Conservation (phyloP, 1,140 invertebrate genomes). For the Eueides isabella region DNA sequence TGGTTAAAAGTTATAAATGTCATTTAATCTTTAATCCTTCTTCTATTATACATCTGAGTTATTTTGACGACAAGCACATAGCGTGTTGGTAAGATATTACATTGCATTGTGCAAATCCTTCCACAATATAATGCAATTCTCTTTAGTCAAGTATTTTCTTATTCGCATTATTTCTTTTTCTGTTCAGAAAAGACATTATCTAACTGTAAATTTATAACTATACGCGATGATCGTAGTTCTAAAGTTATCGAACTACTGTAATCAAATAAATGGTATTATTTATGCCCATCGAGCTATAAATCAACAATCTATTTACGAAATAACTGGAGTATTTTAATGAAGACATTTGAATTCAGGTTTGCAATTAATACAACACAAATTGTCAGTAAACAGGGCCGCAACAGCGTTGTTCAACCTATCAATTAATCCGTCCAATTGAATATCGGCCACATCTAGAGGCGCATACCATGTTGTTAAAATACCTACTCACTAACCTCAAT, state of each 20-base stretch:
- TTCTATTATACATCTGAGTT: no score
- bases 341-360: constrained; percentile 18
- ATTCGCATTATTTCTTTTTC: no score
- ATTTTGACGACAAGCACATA: no score
- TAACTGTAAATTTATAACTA: no score
- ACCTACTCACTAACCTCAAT: constrained; percentile 33
- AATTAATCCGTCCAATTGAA: constrained; percentile 69
- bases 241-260: no score
- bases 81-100: no score
- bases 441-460: constrained; percentile 51
- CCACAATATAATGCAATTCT: no score
- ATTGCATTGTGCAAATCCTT: no score
- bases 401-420: constrained; percentile 35
- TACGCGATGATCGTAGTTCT: no score
- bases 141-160: no score
- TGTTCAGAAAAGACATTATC: no score
- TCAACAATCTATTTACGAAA: background rate
- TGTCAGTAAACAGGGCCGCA: constrained; percentile 9
- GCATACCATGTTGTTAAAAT: constrained; percentile 34
- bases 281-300: background rate
- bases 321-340: constrained; percentile 12
- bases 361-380: constrained; percentile 16
- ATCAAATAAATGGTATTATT: background rate
- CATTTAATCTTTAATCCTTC: background rate
- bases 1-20: background rate